phyloP scores from a whole-genome alignment of 2,797 vertebrate genomes.

The Prunella strophiata region DNA sequence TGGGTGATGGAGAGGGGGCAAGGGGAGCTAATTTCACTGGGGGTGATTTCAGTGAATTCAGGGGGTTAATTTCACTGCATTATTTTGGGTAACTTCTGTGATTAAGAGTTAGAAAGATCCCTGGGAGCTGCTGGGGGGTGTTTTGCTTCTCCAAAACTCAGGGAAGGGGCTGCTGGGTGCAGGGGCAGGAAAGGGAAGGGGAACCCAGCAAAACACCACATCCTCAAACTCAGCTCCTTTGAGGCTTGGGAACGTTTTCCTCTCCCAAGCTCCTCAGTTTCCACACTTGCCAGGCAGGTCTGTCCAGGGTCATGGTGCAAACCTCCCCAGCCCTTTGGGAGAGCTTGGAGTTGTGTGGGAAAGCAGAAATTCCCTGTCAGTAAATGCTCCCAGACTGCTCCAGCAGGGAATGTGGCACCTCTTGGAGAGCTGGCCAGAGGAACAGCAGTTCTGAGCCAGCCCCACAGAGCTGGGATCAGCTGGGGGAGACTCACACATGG shows the following conservation, averaged over 20 bases:
- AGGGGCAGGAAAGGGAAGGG: not conserved
- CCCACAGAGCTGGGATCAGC: constrained; percentile 3
- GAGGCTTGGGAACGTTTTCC: not conserved
- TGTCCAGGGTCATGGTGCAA: not conserved
- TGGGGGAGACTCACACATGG: not conserved
- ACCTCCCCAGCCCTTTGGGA: not conserved
- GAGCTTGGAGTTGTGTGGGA: not conserved
- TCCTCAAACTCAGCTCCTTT: not conserved
- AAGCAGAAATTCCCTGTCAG: constrained; percentile 4
- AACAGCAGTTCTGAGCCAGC: constrained; percentile 47
- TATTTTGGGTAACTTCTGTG: not conserved
- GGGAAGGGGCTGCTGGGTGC: not conserved
- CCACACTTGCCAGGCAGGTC: not conserved
- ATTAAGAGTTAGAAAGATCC: not conserved
- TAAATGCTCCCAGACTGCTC: constrained; percentile 5
- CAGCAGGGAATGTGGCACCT: constrained; percentile 42
- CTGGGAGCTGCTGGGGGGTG: not conserved
- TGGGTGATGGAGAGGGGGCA: not conserved
- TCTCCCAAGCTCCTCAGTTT: not conserved
- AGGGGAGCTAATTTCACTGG: not conserved
- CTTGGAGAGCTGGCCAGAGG: constrained; percentile 15
- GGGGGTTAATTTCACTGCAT: not conserved
- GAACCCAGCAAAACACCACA: not conserved
- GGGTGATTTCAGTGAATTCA: too few species aligned
- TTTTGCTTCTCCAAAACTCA: not conserved